Percentiles rank a stretch among this genome's conserved stretches.
phyloP scores from a whole-genome alignment of 1,140 invertebrate species.

The Anastatus disparis region DNA sequence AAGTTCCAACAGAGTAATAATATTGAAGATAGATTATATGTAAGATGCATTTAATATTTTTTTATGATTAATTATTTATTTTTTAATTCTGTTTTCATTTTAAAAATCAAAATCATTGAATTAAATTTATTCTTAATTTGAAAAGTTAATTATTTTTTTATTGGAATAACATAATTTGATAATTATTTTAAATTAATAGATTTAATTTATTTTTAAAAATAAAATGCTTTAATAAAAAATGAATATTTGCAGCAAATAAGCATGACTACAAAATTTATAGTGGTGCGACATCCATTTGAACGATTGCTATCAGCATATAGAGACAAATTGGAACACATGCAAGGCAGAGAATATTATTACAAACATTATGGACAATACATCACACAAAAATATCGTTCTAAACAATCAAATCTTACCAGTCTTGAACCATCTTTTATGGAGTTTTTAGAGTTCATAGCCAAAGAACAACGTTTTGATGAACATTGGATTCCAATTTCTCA shows the following conservation, averaged over 20 bases:
- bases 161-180: too few species aligned
- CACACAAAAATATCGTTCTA: constrained; percentile 61
- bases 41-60: too few species aligned
- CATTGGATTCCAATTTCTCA: constrained; percentile 65
- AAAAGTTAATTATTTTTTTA: too few species aligned
- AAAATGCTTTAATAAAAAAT: neutral
- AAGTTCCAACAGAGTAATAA: constrained; percentile 51
- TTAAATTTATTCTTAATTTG: too few species aligned
- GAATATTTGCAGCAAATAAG: constrained; percentile 16
- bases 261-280: constrained; percentile 73
- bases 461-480: constrained; percentile 66
- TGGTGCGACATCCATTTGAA: constrained; percentile 90
- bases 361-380: constrained; percentile 59
- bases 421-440: constrained; percentile 75
- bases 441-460: constrained; percentile 73
- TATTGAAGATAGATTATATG: constrained; percentile 52
- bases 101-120: too few species aligned
- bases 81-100: too few species aligned
- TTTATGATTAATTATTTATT: too few species aligned
- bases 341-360: constrained; percentile 62
- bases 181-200: neutral
- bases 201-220: neutral
- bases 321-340: constrained; percentile 83
- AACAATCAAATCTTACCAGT: constrained; percentile 42
- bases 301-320: constrained; percentile 88